These are phyloP conservation scores for Meganola albula DNA, from an alignment of 2,888 invertebrate species.

Conservation along the genomic window DNA sequence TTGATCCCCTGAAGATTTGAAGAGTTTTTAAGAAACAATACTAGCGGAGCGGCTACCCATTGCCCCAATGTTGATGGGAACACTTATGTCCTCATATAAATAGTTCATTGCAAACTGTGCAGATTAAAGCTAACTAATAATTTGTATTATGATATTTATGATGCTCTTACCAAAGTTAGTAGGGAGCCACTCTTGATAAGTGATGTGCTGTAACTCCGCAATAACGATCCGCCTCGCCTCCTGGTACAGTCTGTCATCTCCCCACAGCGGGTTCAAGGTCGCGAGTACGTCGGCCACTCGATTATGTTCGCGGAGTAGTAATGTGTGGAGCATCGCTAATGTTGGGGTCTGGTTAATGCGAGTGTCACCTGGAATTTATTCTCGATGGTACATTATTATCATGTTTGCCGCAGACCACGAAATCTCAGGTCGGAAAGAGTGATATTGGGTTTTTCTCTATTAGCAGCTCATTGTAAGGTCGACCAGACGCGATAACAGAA, in stretches of 20 bases:
- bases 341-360: conserved; percentile 76
- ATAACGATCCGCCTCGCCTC: conserved; percentile 74
- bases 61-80: too few species aligned
- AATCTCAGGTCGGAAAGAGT: too few species aligned
- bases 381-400: too few species aligned
- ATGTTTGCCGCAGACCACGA: too few species aligned
- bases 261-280: conserved; percentile 75
- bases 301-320: conserved; percentile 77
- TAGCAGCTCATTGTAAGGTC: too few species aligned
- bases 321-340: conserved; percentile 69
- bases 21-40: not conserved
- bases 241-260: conserved; percentile 76
- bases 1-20: conserved; percentile 56
- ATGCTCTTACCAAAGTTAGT: conserved; percentile 62
- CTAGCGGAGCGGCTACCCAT: too few species aligned
- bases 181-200: conserved; percentile 79
- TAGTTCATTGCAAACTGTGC: too few species aligned
- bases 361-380: conserved; percentile 58
- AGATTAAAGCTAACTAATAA: too few species aligned
- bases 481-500: too few species aligned
- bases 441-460: too few species aligned
- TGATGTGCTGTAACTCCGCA: conserved; percentile 78
- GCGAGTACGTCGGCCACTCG: conserved; percentile 68
- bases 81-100: too few species aligned
- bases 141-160: too few species aligned